Evolutionary conservation across 2,888 invertebrate species (phyloP), one percentile per base, ranked within the genome.

Genomic region (Caradrina clavipalpis): DNA sequence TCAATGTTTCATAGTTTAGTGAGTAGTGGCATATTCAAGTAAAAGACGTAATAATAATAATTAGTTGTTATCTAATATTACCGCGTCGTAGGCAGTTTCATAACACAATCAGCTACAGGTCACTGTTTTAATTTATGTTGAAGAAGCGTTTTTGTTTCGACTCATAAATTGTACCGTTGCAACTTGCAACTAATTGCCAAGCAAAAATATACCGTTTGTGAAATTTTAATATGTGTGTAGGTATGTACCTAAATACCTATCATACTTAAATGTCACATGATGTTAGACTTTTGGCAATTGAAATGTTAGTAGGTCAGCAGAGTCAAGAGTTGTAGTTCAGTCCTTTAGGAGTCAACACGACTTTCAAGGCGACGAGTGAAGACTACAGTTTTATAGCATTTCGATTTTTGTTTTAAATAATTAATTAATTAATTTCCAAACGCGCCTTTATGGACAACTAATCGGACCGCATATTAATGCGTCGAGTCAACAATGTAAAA

Each of bases 251-350:
- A 70, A 73, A 65, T 73, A 78, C 73, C 68, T 78, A 77, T 73
- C 70, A 72, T 63, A 73, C 56, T 56, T 60, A 70, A 83, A 84
- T 78, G 78, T 83, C 85, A 83, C 58, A 67, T 64, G 73, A 35
- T 83, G 64, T 64, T 61, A 71, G 76, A 80, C 58, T 83, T 85
- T 78, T 69, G 74, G 66, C 75, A 67, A 75, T 61, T 60, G 56
- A 83, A 85, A 83, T 81, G 76, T 78, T 53, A 83, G 73, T 85
- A 57, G 81, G 79, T 85, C 79, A 74, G 47, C 68, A 78, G 47
- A 66, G 62, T 49, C 59, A 50, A 55, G 61, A 54, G 49, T 42
- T 35, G 42, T 50, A 57, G 49, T 35, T 47, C 31, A 53, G 26
- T 71, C 17, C 64, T 42, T 50, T 11, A 39, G 57, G 56, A 65